Percentiles rank a stretch among this genome's conserved stretches.
Conservation (phyloP, 2,797 vertebrate genomes). For the Manis crassicaudata region DNA sequence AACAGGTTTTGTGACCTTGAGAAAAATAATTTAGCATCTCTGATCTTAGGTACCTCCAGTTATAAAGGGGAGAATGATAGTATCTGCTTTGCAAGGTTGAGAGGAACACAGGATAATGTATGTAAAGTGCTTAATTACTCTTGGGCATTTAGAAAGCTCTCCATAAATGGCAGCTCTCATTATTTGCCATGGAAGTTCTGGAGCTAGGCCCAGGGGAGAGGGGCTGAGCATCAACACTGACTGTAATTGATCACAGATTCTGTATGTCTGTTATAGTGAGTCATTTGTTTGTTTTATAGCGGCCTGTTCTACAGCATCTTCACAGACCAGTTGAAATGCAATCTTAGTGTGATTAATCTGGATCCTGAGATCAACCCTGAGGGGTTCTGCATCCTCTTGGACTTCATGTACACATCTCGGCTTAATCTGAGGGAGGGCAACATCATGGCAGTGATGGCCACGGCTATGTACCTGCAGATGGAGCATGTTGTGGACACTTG, state of each 20-base stretch:
- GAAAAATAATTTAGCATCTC: neutral
- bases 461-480: conserved; percentile 97
- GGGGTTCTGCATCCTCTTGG: conserved; percentile 94
- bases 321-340: conserved; percentile 93
- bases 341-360: conserved; percentile 93
- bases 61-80: neutral
- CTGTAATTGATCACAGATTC: neutral
- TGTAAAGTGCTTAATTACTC: neutral
- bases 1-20: neutral
- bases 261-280: neutral
- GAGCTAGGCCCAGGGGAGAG: neutral
- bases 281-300: conserved; percentile 82
- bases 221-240: neutral
- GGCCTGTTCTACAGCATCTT: conserved; percentile 98
- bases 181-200: neutral
- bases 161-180: neutral
- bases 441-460: conserved; percentile 93
- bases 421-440: conserved; percentile 93
- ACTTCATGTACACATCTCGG: conserved; percentile 99
- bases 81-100: neutral
- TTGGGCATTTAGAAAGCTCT: neutral
- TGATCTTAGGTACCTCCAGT: neutral
- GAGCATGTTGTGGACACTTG: conserved; percentile 98
- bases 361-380: conserved; percentile 95
- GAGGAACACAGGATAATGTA: neutral